A percentile compares a stretch with the other conserved stretches of the same genome.
These are phyloP conservation scores for Pseudococcus jackbeardsleyi DNA, from an alignment of 2,888 invertebrate species.

Conservation along the genomic window DNA sequence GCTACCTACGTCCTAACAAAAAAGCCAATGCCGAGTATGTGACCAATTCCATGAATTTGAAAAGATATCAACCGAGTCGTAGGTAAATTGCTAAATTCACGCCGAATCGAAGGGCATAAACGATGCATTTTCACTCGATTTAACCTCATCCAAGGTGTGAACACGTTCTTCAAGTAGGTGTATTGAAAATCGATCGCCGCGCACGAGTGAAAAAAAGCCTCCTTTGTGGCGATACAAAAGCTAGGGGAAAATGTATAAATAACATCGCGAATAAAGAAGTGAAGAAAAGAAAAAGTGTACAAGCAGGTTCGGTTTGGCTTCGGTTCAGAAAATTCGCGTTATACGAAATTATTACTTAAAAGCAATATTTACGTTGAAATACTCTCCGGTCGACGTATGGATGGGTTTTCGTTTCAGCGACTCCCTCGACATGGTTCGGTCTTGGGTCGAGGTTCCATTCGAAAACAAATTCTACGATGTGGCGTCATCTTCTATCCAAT, in stretches of 20 bases:
- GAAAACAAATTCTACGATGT: background rate
- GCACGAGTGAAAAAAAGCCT: background rate
- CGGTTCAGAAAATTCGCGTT: constrained; percentile 42
- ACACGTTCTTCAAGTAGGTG: constrained; percentile 3
- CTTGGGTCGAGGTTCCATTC: background rate
- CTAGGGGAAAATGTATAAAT: background rate
- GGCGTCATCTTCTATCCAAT: background rate
- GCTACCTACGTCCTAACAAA: background rate
- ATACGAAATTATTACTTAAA: constrained; percentile 18
- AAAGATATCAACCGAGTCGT: too few species aligned
- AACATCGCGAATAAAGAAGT: constrained; percentile 15
- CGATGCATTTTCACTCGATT: constrained; percentile 17
- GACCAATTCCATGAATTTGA: background rate
- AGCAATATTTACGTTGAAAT: constrained; percentile 20
- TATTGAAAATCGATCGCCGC: background rate
- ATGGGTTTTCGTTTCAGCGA: background rate
- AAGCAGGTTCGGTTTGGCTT: constrained; percentile 25
- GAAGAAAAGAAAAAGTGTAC: background rate
- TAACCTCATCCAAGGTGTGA: background rate
- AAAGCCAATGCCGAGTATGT: background rate
- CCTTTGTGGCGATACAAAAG: background rate
- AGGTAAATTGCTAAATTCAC: background rate
- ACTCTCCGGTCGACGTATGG: background rate
- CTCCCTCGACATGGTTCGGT: background rate
- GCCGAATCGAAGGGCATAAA: background rate